phyloP scores from a whole-genome alignment of 1,140 invertebrate genomes.

The Ditylenchus dipsaci region DNA sequence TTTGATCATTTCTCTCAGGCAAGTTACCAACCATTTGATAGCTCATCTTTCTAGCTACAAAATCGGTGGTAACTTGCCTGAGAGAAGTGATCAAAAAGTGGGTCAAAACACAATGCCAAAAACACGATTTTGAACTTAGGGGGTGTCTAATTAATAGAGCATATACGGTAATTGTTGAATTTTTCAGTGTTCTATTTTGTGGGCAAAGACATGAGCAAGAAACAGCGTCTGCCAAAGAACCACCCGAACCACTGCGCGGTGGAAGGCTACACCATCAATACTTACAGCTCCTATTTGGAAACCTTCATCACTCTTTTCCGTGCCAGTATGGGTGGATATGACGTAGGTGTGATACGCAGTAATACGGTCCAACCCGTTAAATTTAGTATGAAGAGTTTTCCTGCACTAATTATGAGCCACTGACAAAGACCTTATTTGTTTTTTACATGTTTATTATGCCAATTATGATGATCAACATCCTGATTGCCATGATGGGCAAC shows the following conservation, averaged over 20 bases:
- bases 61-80: too few species aligned
- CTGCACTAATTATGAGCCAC: constrained; percentile 78
- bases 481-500: constrained; percentile 64
- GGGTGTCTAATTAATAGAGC: too few species aligned
- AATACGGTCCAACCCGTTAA: constrained; percentile 7
- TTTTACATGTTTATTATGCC: constrained; percentile 24
- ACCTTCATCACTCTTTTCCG: constrained; percentile 97
- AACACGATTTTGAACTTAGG: too few species aligned
- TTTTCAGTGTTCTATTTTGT: constrained; percentile 83
- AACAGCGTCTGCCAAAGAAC: constrained; percentile 66
- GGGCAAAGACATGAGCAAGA: constrained; percentile 72
- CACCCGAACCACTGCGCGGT: constrained; percentile 37
- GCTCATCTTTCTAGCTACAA: too few species aligned
- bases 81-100: too few species aligned
- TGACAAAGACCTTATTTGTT: constrained; percentile 85
- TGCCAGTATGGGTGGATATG: constrained; percentile 94
- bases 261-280: constrained; percentile 70
- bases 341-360: constrained; percentile 67
- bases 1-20: too few species aligned
- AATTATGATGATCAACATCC: constrained; percentile 69
- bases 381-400: constrained; percentile 82
- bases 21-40: too few species aligned
- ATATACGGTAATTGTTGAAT: too few species aligned
- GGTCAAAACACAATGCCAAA: too few species aligned
- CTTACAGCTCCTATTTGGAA: constrained; percentile 68